phyloP scores from a whole-genome alignment of 2,888 invertebrate species.

The Melanchra persicariae region DNA sequence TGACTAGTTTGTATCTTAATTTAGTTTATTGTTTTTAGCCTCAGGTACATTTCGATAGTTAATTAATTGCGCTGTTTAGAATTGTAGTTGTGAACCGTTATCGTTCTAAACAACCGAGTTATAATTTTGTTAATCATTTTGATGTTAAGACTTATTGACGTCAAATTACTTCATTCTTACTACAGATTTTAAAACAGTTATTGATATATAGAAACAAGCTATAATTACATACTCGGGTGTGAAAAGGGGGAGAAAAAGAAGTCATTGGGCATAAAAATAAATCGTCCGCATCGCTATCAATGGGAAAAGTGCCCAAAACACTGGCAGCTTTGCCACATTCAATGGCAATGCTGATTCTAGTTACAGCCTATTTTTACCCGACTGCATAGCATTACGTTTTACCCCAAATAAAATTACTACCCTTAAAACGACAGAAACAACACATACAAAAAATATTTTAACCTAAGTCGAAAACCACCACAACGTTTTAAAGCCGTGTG shows the following conservation, averaged over 20 bases:
- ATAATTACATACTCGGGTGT: no score
- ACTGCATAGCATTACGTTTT: no score
- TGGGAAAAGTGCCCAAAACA: not conserved
- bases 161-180: not conserved
- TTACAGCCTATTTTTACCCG: no score
- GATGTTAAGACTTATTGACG: no score
- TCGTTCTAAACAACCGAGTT: not conserved
- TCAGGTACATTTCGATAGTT: conserved; percentile 12
- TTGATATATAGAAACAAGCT: no score
- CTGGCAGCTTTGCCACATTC: not conserved
- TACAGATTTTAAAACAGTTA: no score
- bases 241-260: no score
- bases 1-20: conserved; percentile 41
- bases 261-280: not conserved
- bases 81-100: not conserved
- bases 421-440: not conserved
- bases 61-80: conserved; percentile 27
- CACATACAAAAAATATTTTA: not conserved
- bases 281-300: not conserved
- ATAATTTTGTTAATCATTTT: conserved; percentile 1
- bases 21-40: conserved; percentile 24
- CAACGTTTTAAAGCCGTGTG: conserved; percentile 29
- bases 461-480: not conserved
- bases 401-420: not conserved
- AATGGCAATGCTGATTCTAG: not conserved